Conservation (phyloP, 2,113 vertebrate genomes). For the Tragelaphus strepsiceros region DNA sequence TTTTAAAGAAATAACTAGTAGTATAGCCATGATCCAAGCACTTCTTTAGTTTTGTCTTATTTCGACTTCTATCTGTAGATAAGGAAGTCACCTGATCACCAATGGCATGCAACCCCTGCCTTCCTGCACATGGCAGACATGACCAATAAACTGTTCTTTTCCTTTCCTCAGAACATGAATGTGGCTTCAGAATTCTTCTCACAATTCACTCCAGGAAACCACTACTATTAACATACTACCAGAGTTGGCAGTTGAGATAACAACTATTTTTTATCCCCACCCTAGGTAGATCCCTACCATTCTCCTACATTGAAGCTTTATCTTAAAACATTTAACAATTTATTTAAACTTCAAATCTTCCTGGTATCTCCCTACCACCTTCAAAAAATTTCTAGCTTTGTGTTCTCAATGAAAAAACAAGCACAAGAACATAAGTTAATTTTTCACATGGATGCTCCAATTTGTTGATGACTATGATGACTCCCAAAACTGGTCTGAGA, state of each 20-base stretch:
- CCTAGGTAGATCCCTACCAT: neutral
- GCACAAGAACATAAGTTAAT: neutral
- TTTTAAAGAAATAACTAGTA: neutral
- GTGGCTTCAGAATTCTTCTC: neutral
- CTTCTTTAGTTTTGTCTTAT: neutral
- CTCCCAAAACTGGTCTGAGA: neutral
- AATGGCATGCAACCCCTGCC: too few species aligned
- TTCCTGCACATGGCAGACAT: accelerated
- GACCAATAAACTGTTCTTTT: neutral
- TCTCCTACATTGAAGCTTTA: neutral
- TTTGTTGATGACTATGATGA: neutral
- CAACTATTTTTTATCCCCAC: neutral
- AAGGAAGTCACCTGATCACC: neutral
- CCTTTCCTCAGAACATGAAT: neutral
- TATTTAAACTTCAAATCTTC: neutral
- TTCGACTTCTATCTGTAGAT: neutral
- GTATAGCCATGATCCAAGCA: neutral
- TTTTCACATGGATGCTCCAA: neutral
- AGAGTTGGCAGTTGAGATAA: neutral
- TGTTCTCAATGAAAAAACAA: neutral
- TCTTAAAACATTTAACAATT: neutral
- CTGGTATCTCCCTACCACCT: accelerated
- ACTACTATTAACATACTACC: too few species aligned
- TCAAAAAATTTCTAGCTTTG: neutral
- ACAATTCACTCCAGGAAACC: neutral